Base-by-base conservation (phyloP, 2,113 vertebrate species). In the Myanophis thanlyinensis region DNA sequence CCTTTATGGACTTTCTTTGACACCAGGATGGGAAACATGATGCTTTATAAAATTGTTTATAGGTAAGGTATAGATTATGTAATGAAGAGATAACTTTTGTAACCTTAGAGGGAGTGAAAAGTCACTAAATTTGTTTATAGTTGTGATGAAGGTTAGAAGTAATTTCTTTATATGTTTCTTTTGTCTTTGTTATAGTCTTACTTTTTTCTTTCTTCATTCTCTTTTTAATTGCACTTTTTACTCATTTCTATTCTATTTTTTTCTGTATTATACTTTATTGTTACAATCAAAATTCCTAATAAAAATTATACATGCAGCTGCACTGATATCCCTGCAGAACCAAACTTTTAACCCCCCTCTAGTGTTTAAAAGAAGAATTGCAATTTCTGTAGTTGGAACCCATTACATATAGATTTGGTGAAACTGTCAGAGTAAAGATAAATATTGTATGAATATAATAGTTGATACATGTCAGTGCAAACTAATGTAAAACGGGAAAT, bases 311-410 rank as follows among this genome's bases (percentile, higher is more conserved):
- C 30, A 18, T 67, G 62, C 30, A 15, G 62, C 62, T 5, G 30
- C 13, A 73, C 4, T 73, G n/a, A 73, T 73, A 88, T 62, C 46
- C 49, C 40, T 3, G 30, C 0, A 53, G 54, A 44, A 88, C 1
- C 62, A 95, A 94, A 88, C 86, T 30, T n/a, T 20, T 85, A 47
- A 1, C 95, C 89, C 96, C 44, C 96, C 96, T 96, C 96, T 87
- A 27, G 94, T 96, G 96, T 95, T 89, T 89, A 86, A 59, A 93
- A 15, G 27, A 44, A 15, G 9, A 56, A 87, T 40, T 56, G 7
- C n/a, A 80, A 88, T 54, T 22, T 22, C 23, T 35, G 23, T 44
- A 23, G 20, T 20, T 51, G 40, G 47, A 25, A 91, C 44, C 30
- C n/a, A 40, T 23, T 52, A 27, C 9, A 11, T 48, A 2, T 48